A percentile compares a stretch with the other conserved stretches of the same genome.
These are phyloP conservation scores for Zaprionus ornatus DNA, from an alignment of 1,140 invertebrate species.

Conservation along the genomic window DNA sequence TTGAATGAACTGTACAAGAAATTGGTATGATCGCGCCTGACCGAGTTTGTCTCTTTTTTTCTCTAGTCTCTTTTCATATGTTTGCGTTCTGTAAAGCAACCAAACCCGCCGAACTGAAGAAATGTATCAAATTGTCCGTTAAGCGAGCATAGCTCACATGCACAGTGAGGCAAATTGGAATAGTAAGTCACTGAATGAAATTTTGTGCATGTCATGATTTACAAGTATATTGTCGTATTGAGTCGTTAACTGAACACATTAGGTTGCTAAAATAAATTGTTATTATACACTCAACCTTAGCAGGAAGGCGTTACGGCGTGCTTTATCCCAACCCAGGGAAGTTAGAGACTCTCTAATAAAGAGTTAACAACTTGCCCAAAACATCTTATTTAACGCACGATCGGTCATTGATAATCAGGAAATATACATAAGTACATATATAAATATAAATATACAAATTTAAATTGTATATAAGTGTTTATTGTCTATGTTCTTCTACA, in stretches of 20 bases:
- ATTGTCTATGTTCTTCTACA: not conserved
- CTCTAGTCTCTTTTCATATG: constrained; percentile 4
- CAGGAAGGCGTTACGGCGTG: not conserved
- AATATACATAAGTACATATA: not conserved
- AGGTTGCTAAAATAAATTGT: not conserved
- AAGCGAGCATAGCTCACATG: constrained; percentile 1
- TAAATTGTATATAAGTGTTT: not conserved
- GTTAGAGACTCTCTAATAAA: too few species aligned
- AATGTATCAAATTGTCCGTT: constrained; percentile 2
- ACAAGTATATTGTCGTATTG: not conserved
- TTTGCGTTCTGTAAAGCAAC: not conserved
- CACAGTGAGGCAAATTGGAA: constrained; percentile 21
- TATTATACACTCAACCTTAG: not conserved
- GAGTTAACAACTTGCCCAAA: not conserved
- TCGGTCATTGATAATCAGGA: not conserved
- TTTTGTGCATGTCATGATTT: not conserved
- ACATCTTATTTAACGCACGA: constrained; percentile 25
- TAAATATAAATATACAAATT: not conserved
- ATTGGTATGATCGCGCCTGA: not conserved
- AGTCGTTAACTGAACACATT: not conserved
- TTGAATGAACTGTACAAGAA: not conserved
- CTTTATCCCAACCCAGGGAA: not conserved
- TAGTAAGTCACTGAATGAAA: not conserved
- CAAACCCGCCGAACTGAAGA: not conserved
- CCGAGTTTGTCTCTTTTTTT: constrained; percentile 2